phyloP scores from a whole-genome alignment of 2,797 vertebrate species.

The Gambelia wislizenii region DNA sequence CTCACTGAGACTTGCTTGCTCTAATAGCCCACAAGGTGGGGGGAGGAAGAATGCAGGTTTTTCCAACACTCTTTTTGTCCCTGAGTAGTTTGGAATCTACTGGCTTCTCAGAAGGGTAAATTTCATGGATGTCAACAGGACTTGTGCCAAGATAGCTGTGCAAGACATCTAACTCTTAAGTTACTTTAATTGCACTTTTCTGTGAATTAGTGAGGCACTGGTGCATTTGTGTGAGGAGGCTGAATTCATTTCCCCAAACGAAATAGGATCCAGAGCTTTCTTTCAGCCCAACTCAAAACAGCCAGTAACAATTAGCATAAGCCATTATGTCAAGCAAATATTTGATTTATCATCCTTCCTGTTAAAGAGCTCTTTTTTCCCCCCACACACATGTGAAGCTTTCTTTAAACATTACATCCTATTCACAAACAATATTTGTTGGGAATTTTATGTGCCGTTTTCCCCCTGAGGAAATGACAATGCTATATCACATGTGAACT shows the following conservation, averaged over 20 bases:
- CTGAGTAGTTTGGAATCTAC: neutral
- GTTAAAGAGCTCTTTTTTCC: neutral
- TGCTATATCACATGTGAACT: neutral
- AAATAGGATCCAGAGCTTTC: neutral
- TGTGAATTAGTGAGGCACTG: neutral
- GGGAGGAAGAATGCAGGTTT: too few relatives aligned
- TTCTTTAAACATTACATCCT: conserved; percentile 15
- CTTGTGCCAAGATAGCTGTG: neutral
- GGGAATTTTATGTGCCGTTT: neutral
- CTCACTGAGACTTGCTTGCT: too few relatives aligned
- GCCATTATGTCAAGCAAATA: neutral
- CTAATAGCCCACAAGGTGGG: too few relatives aligned
- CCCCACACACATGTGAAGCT: accelerated
- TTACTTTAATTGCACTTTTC: neutral
- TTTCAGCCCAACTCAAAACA: neutral
- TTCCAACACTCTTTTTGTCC: too few relatives aligned
- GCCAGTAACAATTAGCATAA: conserved; percentile 7
- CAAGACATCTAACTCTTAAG: neutral
- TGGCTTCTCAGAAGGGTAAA: neutral
- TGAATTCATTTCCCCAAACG: neutral
- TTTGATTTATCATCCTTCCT: conserved; percentile 23
- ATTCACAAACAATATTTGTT: neutral
- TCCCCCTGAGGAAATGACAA: neutral
- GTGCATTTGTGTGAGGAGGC: accelerated
- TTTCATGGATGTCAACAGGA: neutral